A percentile compares a stretch with the other conserved stretches of the same genome.
Conservation (phyloP, 1,140 invertebrate genomes). For the Papilio helenus region DNA sequence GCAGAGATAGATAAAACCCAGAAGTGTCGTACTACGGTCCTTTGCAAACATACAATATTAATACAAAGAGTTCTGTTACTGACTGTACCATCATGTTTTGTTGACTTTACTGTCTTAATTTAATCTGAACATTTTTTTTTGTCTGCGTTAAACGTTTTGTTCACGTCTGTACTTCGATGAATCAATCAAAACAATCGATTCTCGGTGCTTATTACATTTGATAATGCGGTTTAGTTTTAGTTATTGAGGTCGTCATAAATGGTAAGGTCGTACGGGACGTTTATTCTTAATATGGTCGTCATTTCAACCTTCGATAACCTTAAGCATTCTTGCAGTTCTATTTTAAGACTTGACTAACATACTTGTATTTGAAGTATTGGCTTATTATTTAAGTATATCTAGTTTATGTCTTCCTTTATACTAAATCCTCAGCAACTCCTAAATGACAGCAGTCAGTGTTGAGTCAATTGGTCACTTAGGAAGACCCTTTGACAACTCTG, state of each 20-base stretch:
- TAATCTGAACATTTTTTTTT: background rate
- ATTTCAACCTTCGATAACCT: constrained; percentile 16
- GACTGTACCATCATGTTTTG: background rate
- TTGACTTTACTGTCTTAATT: constrained; percentile 8
- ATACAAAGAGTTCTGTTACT: background rate
- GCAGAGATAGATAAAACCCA: background rate
- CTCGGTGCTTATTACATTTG: constrained; percentile 19
- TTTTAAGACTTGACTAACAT: background rate
- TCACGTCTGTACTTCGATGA: constrained; percentile 41
- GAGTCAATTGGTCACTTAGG: too few species aligned
- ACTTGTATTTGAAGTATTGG: background rate
- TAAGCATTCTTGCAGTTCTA: background rate
- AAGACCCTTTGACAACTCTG: too few species aligned
- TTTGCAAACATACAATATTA: background rate
- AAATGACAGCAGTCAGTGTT: too few species aligned
- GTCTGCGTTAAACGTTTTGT: constrained; percentile 12
- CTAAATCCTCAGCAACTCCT: too few species aligned
- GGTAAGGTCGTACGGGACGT: constrained; percentile 25
- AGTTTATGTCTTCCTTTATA: too few species aligned
- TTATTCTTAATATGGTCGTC: constrained; percentile 9
- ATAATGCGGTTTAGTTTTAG: constrained; percentile 28
- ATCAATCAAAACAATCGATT: constrained; percentile 43
- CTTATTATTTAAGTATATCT: too few species aligned
- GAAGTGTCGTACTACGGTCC: background rate
- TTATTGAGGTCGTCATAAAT: constrained; percentile 8